phyloP scores from a whole-genome alignment of 92 coral and sea anemone species.

The Pocillopora grandis region DNA sequence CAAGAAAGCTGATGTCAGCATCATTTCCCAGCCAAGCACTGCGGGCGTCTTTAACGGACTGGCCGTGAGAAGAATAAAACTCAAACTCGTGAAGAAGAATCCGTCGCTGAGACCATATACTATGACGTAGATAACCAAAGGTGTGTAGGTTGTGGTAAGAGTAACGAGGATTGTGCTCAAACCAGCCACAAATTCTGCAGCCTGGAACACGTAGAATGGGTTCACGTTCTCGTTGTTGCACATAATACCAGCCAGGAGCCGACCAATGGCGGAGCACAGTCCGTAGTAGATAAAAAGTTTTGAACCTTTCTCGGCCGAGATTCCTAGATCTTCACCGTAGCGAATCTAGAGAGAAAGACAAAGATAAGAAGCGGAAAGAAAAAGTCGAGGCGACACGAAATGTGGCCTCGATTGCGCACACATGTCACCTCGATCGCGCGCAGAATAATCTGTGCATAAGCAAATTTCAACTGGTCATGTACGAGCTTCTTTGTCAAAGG shows the following conservation, averaged over 20 bases:
- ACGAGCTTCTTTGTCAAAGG: too few species aligned
- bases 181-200: conserved; percentile 25
- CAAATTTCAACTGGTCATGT: too few species aligned
- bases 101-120: conserved; percentile 30
- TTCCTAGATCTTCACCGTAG: conserved; percentile 65
- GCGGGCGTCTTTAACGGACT: conserved; percentile 20
- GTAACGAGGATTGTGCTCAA: conserved; percentile 16
- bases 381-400: neutral
- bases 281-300: conserved; percentile 58
- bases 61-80: neutral
- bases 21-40: conserved; percentile 29
- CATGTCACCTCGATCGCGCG: too few species aligned
- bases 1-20: conserved; percentile 11
- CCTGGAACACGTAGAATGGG: conserved; percentile 44
- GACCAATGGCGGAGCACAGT: conserved; percentile 54
- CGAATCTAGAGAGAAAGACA: conserved; percentile 41
- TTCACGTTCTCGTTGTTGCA: conserved; percentile 54
- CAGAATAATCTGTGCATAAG: too few species aligned
- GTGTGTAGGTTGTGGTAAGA: neutral
- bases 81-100: conserved; percentile 8
- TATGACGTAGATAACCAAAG: neutral
- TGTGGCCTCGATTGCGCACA: too few species aligned
- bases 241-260: conserved; percentile 56
- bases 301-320: conserved; percentile 50
- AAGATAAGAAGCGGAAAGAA: neutral